phyloP scores from a whole-genome alignment of 1,140 invertebrate species.

The Teleopsis dalmanni region DNA sequence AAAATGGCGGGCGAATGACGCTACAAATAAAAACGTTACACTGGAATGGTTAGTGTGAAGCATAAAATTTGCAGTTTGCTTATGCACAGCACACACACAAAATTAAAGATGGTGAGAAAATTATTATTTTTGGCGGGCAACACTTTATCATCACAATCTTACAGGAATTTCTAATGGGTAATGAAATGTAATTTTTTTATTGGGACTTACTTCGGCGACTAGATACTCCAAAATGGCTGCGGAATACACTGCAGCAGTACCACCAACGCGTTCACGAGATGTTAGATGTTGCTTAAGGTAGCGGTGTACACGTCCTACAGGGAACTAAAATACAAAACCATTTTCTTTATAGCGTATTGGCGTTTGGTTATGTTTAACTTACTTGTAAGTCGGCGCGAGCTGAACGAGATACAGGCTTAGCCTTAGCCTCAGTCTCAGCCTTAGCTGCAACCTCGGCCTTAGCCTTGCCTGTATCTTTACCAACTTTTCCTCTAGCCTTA shows the following conservation, averaged over 20 bases:
- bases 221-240: slow-evolving; percentile 99
- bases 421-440: too few species aligned
- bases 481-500: slow-evolving; percentile 97
- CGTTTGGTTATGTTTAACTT: slow-evolving; percentile 39
- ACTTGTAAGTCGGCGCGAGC: slow-evolving; percentile 97
- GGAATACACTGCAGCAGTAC: slow-evolving; percentile 97
- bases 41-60: not conserved
- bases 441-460: too few species aligned
- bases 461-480: slow-evolving; percentile 98
- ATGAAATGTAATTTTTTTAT: not conserved
- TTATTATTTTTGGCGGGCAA: slow-evolving; percentile 6
- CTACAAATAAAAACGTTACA: slow-evolving; percentile 11
- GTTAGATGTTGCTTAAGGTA: slow-evolving; percentile 98
- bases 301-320: slow-evolving; percentile 97
- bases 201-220: slow-evolving; percentile 83
- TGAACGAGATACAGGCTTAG: slow-evolving; percentile 96
- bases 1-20: slow-evolving; percentile 19
- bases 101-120: not conserved
- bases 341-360: not conserved
- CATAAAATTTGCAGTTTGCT: too few species aligned
- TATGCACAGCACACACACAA: slow-evolving; percentile 15
- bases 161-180: not conserved
- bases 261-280: slow-evolving; percentile 96
- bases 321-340: slow-evolving; percentile 62
- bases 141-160: not conserved